Evolutionary conservation across 1,140 invertebrate species (phyloP), one percentile per base, ranked within the genome.

Genomic region (Panagrolaimus sp.): DNA sequence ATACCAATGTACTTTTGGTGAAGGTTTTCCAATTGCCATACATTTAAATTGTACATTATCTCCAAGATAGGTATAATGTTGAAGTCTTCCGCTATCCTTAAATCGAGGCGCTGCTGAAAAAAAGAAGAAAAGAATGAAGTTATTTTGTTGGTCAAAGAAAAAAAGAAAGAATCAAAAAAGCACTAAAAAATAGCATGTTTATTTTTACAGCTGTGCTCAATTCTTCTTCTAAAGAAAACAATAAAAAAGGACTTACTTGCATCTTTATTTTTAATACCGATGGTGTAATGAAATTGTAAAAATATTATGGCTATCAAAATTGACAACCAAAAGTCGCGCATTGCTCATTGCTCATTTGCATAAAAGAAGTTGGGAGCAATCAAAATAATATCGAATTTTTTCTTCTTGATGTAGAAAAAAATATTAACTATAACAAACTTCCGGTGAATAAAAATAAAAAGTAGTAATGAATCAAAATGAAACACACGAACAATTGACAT

Each of bases 1-100:
- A 51, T 77, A 77, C 75, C 75, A 77, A 68, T 77, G 75, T 0
- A 78, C 75, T 61, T 78, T 71, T 5, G 75, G 75, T 47, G 70
- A 51, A 9, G 75, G 75, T 53, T 76, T 61, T 11, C 76, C 75
- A 64, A 78, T 61, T 7, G 75, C 70, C 51, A 68, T 72, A 70
- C 75, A 77, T 43, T 76, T 75, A 20, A 77, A 78, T 43, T 70
- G 65, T 16, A 74, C 65, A 42, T 45, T 77, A 47, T 77, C 75
- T 1, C 75, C 75, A 20, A 77, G 63, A 66, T 78, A 77, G 20
- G 20, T 20, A 27, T 25, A 57, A 27, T 57, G 51, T 9, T 57
- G 20, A 25, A 57, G 13, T 27, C 51, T 20, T 5, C 20, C 51
- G 20, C 51, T 57, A 57, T 57, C 20, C 20, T 57, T 57, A 20